Percentiles rank a stretch among this genome's conserved stretches.
phyloP scores from a whole-genome alignment of 2,797 vertebrate genomes.

The Tadarida brasiliensis region DNA sequence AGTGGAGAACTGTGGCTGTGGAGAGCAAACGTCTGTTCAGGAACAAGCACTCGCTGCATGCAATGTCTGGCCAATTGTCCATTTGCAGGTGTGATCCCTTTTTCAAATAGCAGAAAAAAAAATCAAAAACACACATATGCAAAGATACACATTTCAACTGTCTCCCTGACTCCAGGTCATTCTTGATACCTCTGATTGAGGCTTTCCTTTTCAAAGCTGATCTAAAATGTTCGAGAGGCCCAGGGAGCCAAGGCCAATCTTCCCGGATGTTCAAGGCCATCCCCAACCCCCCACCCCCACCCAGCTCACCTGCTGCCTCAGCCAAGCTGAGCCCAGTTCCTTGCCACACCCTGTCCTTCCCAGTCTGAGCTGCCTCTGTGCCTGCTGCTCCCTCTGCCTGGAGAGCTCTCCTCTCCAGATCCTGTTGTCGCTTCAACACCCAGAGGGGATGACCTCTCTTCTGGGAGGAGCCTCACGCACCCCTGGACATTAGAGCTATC shows the following conservation, averaged over 20 bases:
- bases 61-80: background rate
- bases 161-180: background rate
- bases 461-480: background rate
- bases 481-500: background rate
- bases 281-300: rapidly evolving
- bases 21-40: background rate
- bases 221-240: background rate
- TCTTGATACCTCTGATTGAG: background rate
- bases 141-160: background rate
- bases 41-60: background rate
- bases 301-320: background rate
- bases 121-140: background rate
- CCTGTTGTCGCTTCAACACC: background rate
- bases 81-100: background rate
- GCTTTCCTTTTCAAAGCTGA: slow-evolving; percentile 5
- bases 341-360: background rate
- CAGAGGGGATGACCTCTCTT: background rate
- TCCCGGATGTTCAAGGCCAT: background rate
- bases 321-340: background rate
- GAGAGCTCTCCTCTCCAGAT: background rate
- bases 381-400: background rate
- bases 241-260: background rate
- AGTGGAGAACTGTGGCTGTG: background rate
- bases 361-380: background rate
- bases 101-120: background rate